Conservation (phyloP, 2,113 vertebrate species). For the Amia ocellicauda region DNA sequence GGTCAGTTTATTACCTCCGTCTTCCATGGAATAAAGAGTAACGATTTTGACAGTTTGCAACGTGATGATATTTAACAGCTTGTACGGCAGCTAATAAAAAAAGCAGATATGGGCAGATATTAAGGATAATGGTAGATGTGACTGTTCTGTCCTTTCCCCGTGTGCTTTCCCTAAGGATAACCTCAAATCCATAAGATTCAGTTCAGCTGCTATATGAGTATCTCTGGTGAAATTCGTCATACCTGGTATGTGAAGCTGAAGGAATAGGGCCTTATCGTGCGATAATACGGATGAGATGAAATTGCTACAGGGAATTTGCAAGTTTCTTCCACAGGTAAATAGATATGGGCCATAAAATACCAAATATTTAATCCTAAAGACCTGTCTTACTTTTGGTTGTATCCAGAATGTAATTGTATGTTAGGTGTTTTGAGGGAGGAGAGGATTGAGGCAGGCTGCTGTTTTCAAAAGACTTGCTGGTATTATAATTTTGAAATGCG, state of each 20-base stretch:
- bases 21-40: too few relatives aligned
- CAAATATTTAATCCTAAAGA: background rate
- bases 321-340: background rate
- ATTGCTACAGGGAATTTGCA: background rate
- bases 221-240: background rate
- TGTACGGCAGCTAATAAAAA: too few relatives aligned
- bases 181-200: background rate
- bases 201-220: background rate
- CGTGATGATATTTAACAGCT: too few relatives aligned
- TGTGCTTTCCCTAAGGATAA: too few relatives aligned
- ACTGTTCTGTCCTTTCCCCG: too few relatives aligned
- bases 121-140: too few relatives aligned
- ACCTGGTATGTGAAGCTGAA: background rate
- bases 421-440: constrained; percentile 32
- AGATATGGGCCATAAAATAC: background rate
- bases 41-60: too few relatives aligned
- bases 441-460: constrained; percentile 19
- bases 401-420: too few relatives aligned
- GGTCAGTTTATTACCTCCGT: too few relatives aligned
- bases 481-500: too few relatives aligned
- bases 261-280: background rate
- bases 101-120: too few relatives aligned
- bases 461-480: too few relatives aligned
- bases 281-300: background rate
- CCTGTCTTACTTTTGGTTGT: background rate